Evolutionary conservation across 1,140 invertebrate species (phyloP), one percentile per base, ranked within the genome.

Genomic region (Pogonus chalceus): DNA sequence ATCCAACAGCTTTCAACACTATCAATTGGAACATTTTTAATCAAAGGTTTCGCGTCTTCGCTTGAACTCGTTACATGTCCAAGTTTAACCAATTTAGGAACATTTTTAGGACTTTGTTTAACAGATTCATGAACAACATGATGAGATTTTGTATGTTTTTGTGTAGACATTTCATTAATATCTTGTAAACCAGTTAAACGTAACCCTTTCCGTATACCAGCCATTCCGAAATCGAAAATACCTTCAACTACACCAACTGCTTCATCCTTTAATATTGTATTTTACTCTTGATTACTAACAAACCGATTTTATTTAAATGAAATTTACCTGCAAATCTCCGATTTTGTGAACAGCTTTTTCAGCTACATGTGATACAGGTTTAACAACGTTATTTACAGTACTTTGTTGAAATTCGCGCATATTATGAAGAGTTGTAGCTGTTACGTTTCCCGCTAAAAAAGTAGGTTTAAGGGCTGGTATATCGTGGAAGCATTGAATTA

Each of bases 171-270:
- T 18, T 56, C 56, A 21, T 73, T 67, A 4, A 68, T 63, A 49
- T 78, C 77, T 56, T 76, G 76, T 7, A 79, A 67, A 1, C 77
- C 76, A 0, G 76, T 79, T 24, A 79, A 70, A 0, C 76, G 63
- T 0, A 79, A 63, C 0, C 77, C 77, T 58, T 79, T 79, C 60
- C 74, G 72, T 16, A 78, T 61, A 1, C 76, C 74, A n/a, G 76
- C 75, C 49, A 76, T 74, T 21, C 76, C 77, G 55, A 77, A 74
- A 64, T 78, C 76, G 18, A 79, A 62, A 0, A 79, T 69, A 4
- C 76, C 76, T 60, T 78, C 77, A 66, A 79, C 76, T 64, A 78
- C 71, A 7, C 77, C 77, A 1, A 76, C 77, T 1, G 76, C 77
- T 63, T 78, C 76, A 53, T 78, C 76, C 76, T 79, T 48, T 10